These are phyloP conservation scores for Lochmaea crataegi DNA, from an alignment of 2,888 invertebrate genomes.

Conservation along the genomic window DNA sequence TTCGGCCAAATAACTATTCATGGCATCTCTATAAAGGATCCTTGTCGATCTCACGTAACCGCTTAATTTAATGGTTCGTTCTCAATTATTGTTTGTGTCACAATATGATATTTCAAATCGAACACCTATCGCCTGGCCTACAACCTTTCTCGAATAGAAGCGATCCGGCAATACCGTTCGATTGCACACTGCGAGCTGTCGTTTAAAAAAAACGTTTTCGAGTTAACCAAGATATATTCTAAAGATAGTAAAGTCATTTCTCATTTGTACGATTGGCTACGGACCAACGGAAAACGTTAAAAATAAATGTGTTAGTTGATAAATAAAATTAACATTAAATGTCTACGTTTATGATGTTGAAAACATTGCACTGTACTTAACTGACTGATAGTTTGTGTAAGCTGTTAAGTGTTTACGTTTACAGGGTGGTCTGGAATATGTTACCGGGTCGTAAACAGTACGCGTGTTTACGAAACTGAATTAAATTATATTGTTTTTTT, in stretches of 20 bases:
- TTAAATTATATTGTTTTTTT: too few species aligned
- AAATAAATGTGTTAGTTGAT: slow-evolving; percentile 28
- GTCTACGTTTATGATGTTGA: not conserved
- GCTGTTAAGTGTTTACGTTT: slow-evolving; percentile 8
- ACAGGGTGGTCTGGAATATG: slow-evolving; percentile 11
- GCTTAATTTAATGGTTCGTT: too few species aligned
- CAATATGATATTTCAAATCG: too few species aligned
- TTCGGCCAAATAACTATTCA: too few species aligned
- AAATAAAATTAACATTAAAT: slow-evolving; percentile 26
- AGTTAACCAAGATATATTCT: slow-evolving; percentile 14
- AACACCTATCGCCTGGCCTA: too few species aligned
- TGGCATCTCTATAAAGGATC: too few species aligned
- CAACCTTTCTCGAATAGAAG: not conserved
- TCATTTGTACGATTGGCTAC: slow-evolving; percentile 14
- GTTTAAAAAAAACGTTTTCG: not conserved
- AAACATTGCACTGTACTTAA: slow-evolving; percentile 12
- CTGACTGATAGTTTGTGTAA: slow-evolving; percentile 8
- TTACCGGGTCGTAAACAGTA: not conserved
- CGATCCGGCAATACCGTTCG: not conserved
- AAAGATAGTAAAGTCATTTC: slow-evolving; percentile 25
- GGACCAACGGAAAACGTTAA: slow-evolving; percentile 28
- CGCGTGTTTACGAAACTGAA: too few species aligned
- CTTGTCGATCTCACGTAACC: too few species aligned
- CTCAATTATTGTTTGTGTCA: too few species aligned
- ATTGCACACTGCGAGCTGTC: not conserved